Conservation (phyloP, 2,888 invertebrate species). For the Stenotaenia linearis region DNA sequence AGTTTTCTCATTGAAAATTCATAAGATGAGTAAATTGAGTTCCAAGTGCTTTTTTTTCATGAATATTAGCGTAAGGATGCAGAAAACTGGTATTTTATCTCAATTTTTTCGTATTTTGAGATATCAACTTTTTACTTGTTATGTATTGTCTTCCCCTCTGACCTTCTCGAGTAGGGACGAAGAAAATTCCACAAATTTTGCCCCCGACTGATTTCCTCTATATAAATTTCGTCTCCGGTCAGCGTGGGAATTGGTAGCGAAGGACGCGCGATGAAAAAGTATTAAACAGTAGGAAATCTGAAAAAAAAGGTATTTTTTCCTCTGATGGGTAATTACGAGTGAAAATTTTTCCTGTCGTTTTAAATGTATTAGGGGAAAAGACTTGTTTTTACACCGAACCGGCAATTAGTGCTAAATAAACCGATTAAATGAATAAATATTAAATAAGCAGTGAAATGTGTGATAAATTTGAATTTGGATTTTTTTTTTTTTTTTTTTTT, state of each 20-base stretch:
- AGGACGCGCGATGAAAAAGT: not conserved
- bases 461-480: no score
- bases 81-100: not conserved
- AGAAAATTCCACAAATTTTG: not conserved
- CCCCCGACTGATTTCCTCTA: conserved; percentile 18
- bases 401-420: no score
- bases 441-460: no score
- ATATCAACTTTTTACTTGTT: not conserved
- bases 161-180: not conserved
- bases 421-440: no score
- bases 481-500: no score
- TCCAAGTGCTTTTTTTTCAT: not conserved
- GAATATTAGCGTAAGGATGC: not conserved
- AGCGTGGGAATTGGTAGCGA: conserved; percentile 4
- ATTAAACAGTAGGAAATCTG: not conserved
- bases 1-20: not conserved
- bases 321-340: not conserved
- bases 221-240: conserved; percentile 1
- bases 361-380: no score
- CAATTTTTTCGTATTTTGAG: not conserved
- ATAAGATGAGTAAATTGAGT: not conserved
- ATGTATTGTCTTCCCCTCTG: conserved; percentile 9
- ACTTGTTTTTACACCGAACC: no score
- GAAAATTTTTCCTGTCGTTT: not conserved
- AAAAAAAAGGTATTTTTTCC: not conserved